phyloP scores from a whole-genome alignment of 1,140 invertebrate species.

The Trinorchestia longiramus region DNA sequence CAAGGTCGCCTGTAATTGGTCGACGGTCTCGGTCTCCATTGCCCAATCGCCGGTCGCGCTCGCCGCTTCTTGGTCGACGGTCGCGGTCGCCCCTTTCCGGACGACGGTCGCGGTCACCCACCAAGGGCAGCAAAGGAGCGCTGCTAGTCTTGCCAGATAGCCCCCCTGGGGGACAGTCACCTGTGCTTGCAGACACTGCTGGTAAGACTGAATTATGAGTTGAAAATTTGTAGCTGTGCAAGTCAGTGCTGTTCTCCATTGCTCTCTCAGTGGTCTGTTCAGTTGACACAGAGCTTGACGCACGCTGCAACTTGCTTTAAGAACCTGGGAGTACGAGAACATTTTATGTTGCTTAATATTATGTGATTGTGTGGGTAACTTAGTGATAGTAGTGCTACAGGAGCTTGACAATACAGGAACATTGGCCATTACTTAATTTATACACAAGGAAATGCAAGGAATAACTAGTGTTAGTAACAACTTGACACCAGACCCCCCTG shows the following conservation, averaged over 20 bases:
- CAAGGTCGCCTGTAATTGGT: not conserved
- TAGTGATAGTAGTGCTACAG: no score
- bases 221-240: not conserved
- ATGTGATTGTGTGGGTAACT: no score
- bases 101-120: not conserved
- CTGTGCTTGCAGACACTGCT: slow-evolving; percentile 46
- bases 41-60: not conserved
- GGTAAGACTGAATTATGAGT: not conserved
- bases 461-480: no score
- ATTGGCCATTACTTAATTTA: no score
- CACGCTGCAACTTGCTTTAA: no score
- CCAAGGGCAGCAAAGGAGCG: slow-evolving; percentile 13
- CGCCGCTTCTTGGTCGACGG: not conserved
- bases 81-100: not conserved
- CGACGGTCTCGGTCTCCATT: slow-evolving; percentile 40
- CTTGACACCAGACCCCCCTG: no score
- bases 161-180: not conserved
- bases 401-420: no score
- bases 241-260: no score
- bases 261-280: not conserved
- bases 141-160: not conserved
- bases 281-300: no score
- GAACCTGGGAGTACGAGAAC: no score
- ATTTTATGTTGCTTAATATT: no score
- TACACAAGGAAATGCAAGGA: no score